phyloP scores from a whole-genome alignment of 2,888 invertebrate genomes.

The Callinectes sapidus region DNA sequence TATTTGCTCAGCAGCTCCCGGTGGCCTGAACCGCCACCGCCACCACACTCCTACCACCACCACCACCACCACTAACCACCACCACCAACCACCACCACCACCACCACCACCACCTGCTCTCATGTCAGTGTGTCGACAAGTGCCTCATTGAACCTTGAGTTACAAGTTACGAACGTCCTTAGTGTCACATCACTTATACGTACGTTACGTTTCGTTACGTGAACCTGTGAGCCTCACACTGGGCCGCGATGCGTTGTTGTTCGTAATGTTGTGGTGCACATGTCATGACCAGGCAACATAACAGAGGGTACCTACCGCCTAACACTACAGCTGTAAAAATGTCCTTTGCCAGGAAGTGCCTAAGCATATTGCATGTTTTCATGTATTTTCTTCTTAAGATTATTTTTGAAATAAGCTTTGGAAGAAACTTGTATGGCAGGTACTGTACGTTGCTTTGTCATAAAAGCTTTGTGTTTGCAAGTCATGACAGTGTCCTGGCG shows the following conservation, averaged over 20 bases:
- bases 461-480: conserved; percentile 7
- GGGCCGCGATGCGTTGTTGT: neutral
- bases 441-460: neutral
- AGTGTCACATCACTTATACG: neutral
- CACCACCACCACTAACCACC: neutral
- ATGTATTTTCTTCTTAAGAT: conserved; percentile 16
- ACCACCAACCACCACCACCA: neutral
- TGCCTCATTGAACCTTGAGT: neutral
- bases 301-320: conserved; percentile 42
- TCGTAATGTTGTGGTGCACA: neutral
- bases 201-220: neutral
- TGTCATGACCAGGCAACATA: neutral
- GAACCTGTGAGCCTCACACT: neutral
- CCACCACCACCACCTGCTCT: neutral
- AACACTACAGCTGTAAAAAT: conserved; percentile 20
- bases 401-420: neutral
- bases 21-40: neutral
- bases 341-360: conserved; percentile 64
- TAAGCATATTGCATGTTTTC: conserved; percentile 49
- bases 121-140: conserved; percentile 32
- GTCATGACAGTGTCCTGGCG: neutral
- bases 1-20: conserved; percentile 36
- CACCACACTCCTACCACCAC: too few relatives aligned
- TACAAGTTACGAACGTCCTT: neutral
- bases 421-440: neutral